Base-by-base conservation (phyloP, 37 sponge, comb jelly and placozoan species). In the Eunapius fragilis region DNA sequence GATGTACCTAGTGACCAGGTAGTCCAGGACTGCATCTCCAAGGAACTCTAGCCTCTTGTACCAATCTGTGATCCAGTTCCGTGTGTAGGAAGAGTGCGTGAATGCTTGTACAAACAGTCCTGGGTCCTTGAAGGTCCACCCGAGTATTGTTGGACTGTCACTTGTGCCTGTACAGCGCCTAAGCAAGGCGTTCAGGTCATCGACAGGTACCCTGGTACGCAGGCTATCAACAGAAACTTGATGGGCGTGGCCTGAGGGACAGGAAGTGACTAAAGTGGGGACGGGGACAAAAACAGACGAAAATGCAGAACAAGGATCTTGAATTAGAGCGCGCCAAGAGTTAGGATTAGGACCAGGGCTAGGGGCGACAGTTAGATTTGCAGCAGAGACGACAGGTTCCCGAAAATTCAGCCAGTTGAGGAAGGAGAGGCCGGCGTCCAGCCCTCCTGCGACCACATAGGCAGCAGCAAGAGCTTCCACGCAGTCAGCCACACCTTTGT, bases 41-140 rank as follows among this genome's bases (percentile, higher is more conserved):
- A 99, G 90, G 49, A 99, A 99, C 87, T 99, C 99, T 74, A 99
- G 85, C 41, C 94, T 84, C 86, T 99, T 98, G 76, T 97, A 99
- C 89, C 93, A 94, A 70, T 87, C 90, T 27, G 97, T 95, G 25
- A 93, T 75, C n/a, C 90, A 80, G 76, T 97, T 99, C 68, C 82
- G 86, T 17, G 76, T 77, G 84, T 94, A 99, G 0, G 99, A 96
- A 31, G 98, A 83, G 72, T 99, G 99, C 0, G 99, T 99, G 67
- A 97, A 37, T 2, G 99, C 99, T 68, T 97, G 93, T 58, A 99
- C 67, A 23, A 99, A 82, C 22, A 91, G 85, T 7, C 71, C 30
- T 26, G 47, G 81, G 38, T 99, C 93, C 25, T 75, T 76, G 80
- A 99, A 97, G 19, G 31, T 69, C 85, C 96, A 96, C 37, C 77